A percentile compares a stretch with the other conserved stretches of the same genome.
Conservation (phyloP, 1,140 invertebrate species). For the Aphelenchoides fujianensis region DNA sequence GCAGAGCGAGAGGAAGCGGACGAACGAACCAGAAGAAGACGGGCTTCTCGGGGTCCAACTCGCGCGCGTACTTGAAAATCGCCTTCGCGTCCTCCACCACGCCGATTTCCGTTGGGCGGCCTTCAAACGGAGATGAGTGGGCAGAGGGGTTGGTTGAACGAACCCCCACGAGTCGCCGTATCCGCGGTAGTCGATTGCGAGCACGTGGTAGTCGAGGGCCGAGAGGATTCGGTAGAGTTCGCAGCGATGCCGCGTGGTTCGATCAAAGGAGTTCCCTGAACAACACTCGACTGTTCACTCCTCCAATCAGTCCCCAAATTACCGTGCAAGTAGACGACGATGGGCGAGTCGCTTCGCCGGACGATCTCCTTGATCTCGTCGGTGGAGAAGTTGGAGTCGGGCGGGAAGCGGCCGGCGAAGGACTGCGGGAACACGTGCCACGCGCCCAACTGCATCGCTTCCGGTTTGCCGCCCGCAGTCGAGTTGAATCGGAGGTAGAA, state of each 20-base stretch:
- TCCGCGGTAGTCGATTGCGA: constrained; percentile 80
- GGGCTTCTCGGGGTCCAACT: constrained; percentile 65
- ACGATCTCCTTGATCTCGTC: constrained; percentile 12
- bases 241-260: constrained; percentile 71
- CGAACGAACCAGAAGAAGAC: no score
- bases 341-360: neutral
- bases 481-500: constrained; percentile 72
- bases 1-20: no score
- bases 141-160: no score
- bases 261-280: constrained; percentile 74
- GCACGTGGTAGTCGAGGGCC: constrained; percentile 76
- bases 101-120: constrained; percentile 71
- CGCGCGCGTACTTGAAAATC: constrained; percentile 73
- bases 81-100: constrained; percentile 76
- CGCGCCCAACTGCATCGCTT: constrained; percentile 42
- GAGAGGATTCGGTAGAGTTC: constrained; percentile 78
- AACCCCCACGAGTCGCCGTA: constrained; percentile 81
- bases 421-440: constrained; percentile 70
- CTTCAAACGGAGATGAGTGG: no score
- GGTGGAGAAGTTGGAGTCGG: constrained; percentile 39
- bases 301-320: neutral
- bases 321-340: constrained; percentile 80
- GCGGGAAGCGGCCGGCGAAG: constrained; percentile 60
- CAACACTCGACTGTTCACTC: neutral
- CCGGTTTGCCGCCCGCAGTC: constrained; percentile 29